Evolutionary conservation across 2,113 vertebrate species (phyloP).

Genomic region (Neolamprologus cancellatus): DNA sequence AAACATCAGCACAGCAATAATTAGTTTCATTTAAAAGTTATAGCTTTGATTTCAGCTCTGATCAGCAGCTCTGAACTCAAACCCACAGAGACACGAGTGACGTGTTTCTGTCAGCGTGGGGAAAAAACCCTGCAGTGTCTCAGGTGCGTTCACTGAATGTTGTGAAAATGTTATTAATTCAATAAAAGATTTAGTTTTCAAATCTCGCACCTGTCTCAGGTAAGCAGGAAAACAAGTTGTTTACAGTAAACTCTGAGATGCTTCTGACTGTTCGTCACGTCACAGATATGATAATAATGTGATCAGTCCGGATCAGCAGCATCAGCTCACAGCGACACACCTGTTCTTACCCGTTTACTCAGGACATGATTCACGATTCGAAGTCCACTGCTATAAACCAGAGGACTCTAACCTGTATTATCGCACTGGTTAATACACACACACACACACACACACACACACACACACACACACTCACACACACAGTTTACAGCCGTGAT

Average conservation of each 20-base stretch:
- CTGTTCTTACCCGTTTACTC: background rate
- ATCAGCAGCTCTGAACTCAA: background rate
- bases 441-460: background rate
- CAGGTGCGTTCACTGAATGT: background rate
- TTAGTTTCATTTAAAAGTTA: fast-evolving
- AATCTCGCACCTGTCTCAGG: fast-evolving
- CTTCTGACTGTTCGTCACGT: background rate
- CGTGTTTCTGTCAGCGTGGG: fast-evolving
- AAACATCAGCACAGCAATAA: background rate
- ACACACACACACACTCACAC: fast-evolving
- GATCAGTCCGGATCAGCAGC: background rate
- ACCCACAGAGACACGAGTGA: background rate
- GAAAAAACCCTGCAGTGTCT: fast-evolving
- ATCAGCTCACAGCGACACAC: background rate
- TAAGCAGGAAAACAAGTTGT: background rate
- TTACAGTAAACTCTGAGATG: background rate
- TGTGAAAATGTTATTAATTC: fast-evolving
- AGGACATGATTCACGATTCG: fast-evolving
- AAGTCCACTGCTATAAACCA: background rate
- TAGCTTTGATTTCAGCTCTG: fast-evolving
- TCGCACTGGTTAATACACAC: fast-evolving
- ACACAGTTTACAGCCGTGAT: background rate
- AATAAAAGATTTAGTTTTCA: fast-evolving
- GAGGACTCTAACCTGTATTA: background rate
- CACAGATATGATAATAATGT: background rate